Conservation (phyloP, 2,888 invertebrate genomes). For the Caenorhabditis panamensis region DNA sequence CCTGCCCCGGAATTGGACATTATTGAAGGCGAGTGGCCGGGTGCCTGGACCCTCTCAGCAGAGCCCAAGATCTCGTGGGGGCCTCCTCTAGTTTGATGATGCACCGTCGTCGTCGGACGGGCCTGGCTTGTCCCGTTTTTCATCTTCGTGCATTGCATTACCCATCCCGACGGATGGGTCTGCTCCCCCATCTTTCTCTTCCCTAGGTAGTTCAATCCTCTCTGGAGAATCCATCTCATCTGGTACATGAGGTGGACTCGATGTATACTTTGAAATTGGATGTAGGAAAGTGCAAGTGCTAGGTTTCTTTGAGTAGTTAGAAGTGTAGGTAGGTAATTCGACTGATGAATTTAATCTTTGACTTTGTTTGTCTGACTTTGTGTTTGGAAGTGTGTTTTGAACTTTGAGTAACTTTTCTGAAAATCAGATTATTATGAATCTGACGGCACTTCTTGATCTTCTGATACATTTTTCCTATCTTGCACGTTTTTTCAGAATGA, state of each 20-base stretch:
- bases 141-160: conserved; percentile 59
- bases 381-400: too few relatives aligned
- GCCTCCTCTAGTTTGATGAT: conserved; percentile 52
- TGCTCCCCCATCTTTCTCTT: conserved; percentile 17
- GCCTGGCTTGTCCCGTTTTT: conserved; percentile 53
- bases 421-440: too few relatives aligned
- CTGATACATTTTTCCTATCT: too few relatives aligned
- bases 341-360: too few relatives aligned
- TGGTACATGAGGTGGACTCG: conserved; percentile 11
- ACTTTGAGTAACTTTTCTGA: too few relatives aligned
- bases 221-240: conserved; percentile 11
- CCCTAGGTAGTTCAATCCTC: conserved; percentile 59
- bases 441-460: too few relatives aligned
- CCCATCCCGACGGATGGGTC: neutral
- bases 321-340: neutral
- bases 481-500: too few relatives aligned
- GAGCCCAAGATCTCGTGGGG: neutral
- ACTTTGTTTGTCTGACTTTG: too few relatives aligned
- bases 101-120: conserved; percentile 41
- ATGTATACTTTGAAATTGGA: conserved; percentile 11
- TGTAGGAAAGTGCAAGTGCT: neutral
- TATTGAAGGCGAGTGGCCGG: conserved; percentile 61
- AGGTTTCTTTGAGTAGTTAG: neutral
- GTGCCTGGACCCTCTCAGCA: conserved; percentile 6
- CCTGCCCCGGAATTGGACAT: conserved; percentile 51